A percentile compares a stretch with the other conserved stretches of the same genome.
These are phyloP conservation scores for Caranx melampygus DNA, from an alignment of 2,113 vertebrate species.

Conservation along the genomic window DNA sequence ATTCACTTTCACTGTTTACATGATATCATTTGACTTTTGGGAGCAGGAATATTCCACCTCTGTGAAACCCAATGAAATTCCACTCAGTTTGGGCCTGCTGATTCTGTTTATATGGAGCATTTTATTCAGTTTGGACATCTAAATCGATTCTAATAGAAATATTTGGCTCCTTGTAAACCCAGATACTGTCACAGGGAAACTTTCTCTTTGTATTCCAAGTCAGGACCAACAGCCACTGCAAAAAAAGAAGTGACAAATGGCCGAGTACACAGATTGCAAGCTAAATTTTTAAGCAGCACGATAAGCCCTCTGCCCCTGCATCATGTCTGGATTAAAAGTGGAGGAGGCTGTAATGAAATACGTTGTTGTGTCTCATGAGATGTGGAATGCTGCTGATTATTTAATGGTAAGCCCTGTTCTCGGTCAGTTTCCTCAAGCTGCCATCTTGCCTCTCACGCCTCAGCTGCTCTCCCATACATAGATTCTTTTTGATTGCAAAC, in stretches of 20 bases:
- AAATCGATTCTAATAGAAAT: too few species aligned
- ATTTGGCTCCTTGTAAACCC: too few species aligned
- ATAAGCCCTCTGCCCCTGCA: slow-evolving; percentile 1
- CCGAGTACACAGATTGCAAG: slow-evolving; percentile 3
- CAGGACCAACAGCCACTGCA: background rate
- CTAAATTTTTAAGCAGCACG: slow-evolving; percentile 53
- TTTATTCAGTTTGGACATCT: too few species aligned
- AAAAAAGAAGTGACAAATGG: slow-evolving; percentile 7
- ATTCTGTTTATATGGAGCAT: too few species aligned
- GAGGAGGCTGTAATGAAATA: slow-evolving; percentile 46
- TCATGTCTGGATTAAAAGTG: slow-evolving; percentile 50
- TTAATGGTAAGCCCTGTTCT: slow-evolving; percentile 51
- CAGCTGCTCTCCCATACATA: slow-evolving; percentile 45
- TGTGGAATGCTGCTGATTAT: slow-evolving; percentile 68
- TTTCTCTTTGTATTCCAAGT: slow-evolving; percentile 25
- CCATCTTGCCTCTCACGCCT: slow-evolving; percentile 42
- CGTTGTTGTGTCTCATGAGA: slow-evolving; percentile 46
- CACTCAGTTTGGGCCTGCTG: too few species aligned
- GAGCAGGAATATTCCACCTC: too few species aligned
- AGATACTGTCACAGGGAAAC: background rate
- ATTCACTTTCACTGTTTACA: too few species aligned
- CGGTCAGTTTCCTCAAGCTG: slow-evolving; percentile 23
- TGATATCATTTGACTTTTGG: too few species aligned
- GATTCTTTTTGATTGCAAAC: slow-evolving; percentile 73
- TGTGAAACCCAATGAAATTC: too few species aligned